Evolutionary conservation across 2,113 vertebrate species (phyloP).

Genomic region (Sturnira hondurensis): DNA sequence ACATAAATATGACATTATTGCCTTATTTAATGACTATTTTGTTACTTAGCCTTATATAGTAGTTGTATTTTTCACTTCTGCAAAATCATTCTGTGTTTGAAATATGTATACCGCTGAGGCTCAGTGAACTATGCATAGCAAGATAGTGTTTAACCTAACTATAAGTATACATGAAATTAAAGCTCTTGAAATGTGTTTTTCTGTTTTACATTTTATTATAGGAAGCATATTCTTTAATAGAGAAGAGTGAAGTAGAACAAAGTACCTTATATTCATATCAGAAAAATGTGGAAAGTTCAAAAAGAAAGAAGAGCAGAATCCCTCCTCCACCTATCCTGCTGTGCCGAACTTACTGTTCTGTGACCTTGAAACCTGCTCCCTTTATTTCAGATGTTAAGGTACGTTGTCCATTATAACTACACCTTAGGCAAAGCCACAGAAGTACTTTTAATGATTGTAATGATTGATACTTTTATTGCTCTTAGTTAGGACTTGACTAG

Average conservation of each 20-base stretch:
- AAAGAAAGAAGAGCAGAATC: constrained; percentile 69
- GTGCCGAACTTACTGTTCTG: constrained; percentile 84
- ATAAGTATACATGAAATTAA: background rate
- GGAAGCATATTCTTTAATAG: constrained; percentile 87
- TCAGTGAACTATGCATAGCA: background rate
- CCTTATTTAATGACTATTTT: background rate
- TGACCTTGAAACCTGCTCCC: constrained; percentile 88
- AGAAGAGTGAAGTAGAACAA: constrained; percentile 89
- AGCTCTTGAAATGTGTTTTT: constrained; percentile 44
- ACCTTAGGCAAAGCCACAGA: background rate
- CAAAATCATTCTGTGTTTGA: background rate
- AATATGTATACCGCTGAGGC: background rate
- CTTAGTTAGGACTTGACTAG: background rate
- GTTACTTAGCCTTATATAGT: background rate
- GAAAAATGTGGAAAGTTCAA: constrained; percentile 63
- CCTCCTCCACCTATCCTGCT: constrained; percentile 91
- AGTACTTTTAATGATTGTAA: background rate
- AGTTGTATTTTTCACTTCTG: background rate
- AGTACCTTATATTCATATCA: constrained; percentile 78
- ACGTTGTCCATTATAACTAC: constrained; percentile 21
- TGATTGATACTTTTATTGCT: background rate
- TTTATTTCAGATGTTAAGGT: constrained; percentile 88
- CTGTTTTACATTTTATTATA: constrained; percentile 74
- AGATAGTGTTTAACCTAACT: background rate
- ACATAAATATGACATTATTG: background rate